Evolutionary conservation across 2,888 invertebrate species (phyloP).

Genomic region (Tetranychus truncatus): DNA sequence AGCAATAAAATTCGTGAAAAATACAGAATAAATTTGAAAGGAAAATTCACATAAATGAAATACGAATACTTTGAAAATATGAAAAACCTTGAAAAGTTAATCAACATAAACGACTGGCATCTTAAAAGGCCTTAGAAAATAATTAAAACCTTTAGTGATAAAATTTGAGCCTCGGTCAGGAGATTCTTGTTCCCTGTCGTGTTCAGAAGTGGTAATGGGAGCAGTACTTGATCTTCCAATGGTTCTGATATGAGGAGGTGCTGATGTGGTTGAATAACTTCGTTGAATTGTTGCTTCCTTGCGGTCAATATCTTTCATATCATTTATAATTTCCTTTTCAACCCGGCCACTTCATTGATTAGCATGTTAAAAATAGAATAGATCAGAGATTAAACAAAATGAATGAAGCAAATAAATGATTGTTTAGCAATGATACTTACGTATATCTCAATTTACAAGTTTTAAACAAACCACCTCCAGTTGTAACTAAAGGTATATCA

Average conservation of each 20-base stretch:
- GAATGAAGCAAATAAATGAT: background rate
- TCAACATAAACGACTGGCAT: background rate
- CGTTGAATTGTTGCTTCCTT: constrained; percentile 18
- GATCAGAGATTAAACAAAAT: background rate
- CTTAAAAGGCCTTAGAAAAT: background rate
- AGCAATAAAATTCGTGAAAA: background rate
- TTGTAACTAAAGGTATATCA: constrained; percentile 61
- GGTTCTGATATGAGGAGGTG: constrained; percentile 17
- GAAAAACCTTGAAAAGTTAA: background rate
- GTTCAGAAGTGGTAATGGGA: constrained; percentile 14
- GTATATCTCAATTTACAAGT: constrained; percentile 77
- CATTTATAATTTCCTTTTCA: constrained; percentile 71
- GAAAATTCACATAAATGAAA: background rate
- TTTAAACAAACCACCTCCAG: constrained; percentile 76
- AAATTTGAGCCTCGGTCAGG: constrained; percentile 16
- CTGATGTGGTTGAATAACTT: constrained; percentile 19
- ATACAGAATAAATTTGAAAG: background rate
- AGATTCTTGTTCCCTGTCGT: constrained; percentile 13
- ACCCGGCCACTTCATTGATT: constrained; percentile 51
- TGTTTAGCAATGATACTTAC: constrained; percentile 25
- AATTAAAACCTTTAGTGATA: constrained; percentile 13
- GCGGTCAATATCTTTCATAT: constrained; percentile 35
- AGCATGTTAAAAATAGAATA: background rate
- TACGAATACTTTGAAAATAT: background rate
- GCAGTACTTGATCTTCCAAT: constrained; percentile 22